Evolutionary conservation across 2,113 vertebrate species (phyloP), one percentile per base, ranked within the genome.

Genomic region (Hydropotes inermis): DNA sequence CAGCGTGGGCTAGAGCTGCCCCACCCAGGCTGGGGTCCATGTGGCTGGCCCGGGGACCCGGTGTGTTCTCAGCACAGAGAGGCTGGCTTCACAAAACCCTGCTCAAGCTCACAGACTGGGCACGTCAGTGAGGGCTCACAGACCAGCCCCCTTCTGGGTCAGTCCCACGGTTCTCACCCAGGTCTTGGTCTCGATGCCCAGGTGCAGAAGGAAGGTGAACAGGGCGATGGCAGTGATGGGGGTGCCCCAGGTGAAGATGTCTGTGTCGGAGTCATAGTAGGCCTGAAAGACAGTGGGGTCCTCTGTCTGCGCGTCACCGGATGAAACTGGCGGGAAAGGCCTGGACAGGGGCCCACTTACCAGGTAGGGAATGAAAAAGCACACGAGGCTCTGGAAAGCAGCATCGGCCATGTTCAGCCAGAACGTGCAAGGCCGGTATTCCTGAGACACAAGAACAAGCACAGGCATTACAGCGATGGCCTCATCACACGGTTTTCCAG

Each of bases 391-490:
- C 99, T 99, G 99, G 99, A 99, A 99, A 98, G 99, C 99, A 25
- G 99, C 99, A 94, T 99, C 99, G 0, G 99, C 99, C 99, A 99
- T 99, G 97, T 99, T 99, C 98, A 99, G 99, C 99, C 99, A 99
- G 99, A 99, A 99, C 98, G 99, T 99, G 5, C 99, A 99, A 70
- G 99, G 99, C 94, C 99, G 99, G 92, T 99, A 99, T 97, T 99
- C 99, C 99, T 99, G 98, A 6, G 96, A 93, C 33, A 70, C 74
- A 98, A 89, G 87, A 58, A 88, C 3, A 81, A 87, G 57, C 78
- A 52, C 6, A 4, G 39, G 94, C 36, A 76, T 94, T 33, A 88
- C 2, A 25, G 70, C 14, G 12, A 82, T 1, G 9, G 0, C 12
- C 4, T 6, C 54, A 21, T 67, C 43, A 8, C 43, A 57, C 0